Conservation (phyloP, 2,888 invertebrate genomes). For the Drosophila dives region DNA sequence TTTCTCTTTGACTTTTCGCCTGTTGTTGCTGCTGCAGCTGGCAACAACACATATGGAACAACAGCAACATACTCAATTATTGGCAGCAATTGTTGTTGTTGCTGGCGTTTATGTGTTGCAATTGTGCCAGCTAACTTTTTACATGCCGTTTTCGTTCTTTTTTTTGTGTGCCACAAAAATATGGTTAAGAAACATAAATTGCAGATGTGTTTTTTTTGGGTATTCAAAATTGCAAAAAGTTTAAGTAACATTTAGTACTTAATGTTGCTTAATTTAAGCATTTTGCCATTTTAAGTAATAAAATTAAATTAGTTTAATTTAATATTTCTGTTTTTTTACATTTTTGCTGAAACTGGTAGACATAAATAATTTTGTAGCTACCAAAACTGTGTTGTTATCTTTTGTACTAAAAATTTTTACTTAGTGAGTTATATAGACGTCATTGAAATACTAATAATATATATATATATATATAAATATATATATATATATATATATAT, state of each 20-base stretch:
- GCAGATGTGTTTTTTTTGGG: not conserved
- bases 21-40: constrained; percentile 22
- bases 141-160: constrained; percentile 12
- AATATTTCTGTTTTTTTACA: not conserved
- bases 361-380: not conserved
- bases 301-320: not conserved
- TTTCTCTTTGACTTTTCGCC: constrained; percentile 15
- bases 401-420: not conserved
- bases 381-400: not conserved
- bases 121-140: constrained; percentile 40
- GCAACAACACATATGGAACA: constrained; percentile 16
- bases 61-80: constrained; percentile 37
- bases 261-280: not conserved
- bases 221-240: not conserved
- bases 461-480: too few species aligned
- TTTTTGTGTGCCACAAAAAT: not conserved
- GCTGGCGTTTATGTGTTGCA: constrained; percentile 48
- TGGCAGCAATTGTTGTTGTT: constrained; percentile 25
- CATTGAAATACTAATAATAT: too few species aligned
- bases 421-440: too few species aligned
- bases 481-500: too few species aligned
- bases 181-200: not conserved
- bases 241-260: not conserved
- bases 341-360: not conserved
- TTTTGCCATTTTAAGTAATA: not conserved